Base-by-base conservation (phyloP, 35 echinoderm and acorn worm species). In the Patiria miniata region DNA sequence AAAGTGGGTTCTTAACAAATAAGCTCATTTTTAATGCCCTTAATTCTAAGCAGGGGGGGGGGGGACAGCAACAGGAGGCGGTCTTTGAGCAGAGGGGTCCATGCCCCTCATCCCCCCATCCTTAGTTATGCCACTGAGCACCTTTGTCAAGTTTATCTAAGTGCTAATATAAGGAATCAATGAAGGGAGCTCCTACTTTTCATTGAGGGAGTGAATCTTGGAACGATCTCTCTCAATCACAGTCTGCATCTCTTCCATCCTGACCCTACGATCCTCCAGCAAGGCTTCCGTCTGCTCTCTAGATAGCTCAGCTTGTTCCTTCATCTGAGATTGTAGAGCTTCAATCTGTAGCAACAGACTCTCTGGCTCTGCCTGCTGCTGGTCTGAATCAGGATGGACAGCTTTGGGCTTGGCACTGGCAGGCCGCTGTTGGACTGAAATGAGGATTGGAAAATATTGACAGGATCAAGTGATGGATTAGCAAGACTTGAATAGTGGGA, bases 221-320 rank as follows among this genome's bases (percentile, higher is more conserved):
- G 61, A 37, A 50, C 83, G 86, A 36, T 99, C 96, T 77, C 96
- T 89, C 55, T 94, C 96, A 37, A 94, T 87, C 9, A 99, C 83
- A 22, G 96, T 99, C 76, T 99, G 96, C 89, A 99, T 87, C 83
- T 99, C 92, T 42, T 99, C 96, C 29, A 87, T 85, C 40, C 96
- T 78, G 5, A 99, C 93, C 61, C 90, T 83, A 54, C 96, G 88
- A 77, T 99, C 96, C 32, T 99, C 96, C 39, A 99, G 57, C 51
- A 99, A 55, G 34, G 96, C 86, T 68, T 90, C 80, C 6, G 94
- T 90, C 90, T 99, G 96, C 44, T 95, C 96, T 79, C 89, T 94
- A 17, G 96, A 81, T 39, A 83, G 32, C 78, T 83, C 92, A 16
- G 93, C 88, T 51, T 99, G 96, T 61, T 99, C 96, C 29, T 94